Evolutionary conservation across 2,888 invertebrate genomes (phyloP).

Genomic region (Polydrusus tereticollis): DNA sequence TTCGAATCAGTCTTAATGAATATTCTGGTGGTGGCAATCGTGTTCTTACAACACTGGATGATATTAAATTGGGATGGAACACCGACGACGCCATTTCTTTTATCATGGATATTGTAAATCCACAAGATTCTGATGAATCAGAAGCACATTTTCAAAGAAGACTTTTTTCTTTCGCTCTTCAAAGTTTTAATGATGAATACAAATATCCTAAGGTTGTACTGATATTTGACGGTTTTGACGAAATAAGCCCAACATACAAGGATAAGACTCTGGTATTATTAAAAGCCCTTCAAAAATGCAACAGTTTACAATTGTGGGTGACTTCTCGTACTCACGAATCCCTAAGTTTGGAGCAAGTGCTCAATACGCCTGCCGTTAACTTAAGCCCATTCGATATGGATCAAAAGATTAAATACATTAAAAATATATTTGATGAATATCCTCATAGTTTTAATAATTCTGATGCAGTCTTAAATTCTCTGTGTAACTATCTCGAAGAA

Average conservation of each 20-base stretch:
- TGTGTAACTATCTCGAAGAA: background rate
- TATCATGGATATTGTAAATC: constrained; percentile 19
- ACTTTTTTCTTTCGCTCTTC: constrained; percentile 6
- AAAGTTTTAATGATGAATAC: background rate
- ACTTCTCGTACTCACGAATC: constrained; percentile 37
- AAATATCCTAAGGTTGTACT: constrained; percentile 24
- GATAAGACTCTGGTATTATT: constrained; percentile 36
- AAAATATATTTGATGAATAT: background rate
- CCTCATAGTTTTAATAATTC: background rate
- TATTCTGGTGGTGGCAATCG: too few relatives aligned
- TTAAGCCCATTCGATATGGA: constrained; percentile 30
- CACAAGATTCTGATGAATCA: background rate
- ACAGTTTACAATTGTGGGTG: constrained; percentile 28
- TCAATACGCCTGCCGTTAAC: constrained; percentile 3
- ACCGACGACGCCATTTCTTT: constrained; percentile 17
- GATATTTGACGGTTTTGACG: constrained; percentile 48
- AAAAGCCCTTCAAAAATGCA: constrained; percentile 18
- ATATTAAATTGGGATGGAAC: constrained; percentile 10
- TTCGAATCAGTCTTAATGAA: background rate
- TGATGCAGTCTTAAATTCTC: background rate
- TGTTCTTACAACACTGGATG: background rate
- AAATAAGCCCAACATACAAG: constrained; percentile 41
- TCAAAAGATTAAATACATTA: constrained; percentile 26
- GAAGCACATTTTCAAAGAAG: constrained; percentile 11
- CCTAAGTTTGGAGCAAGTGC: constrained; percentile 12